Evolutionary conservation across 2,797 vertebrate genomes (phyloP).

Genomic region (Margarornis squamiger): DNA sequence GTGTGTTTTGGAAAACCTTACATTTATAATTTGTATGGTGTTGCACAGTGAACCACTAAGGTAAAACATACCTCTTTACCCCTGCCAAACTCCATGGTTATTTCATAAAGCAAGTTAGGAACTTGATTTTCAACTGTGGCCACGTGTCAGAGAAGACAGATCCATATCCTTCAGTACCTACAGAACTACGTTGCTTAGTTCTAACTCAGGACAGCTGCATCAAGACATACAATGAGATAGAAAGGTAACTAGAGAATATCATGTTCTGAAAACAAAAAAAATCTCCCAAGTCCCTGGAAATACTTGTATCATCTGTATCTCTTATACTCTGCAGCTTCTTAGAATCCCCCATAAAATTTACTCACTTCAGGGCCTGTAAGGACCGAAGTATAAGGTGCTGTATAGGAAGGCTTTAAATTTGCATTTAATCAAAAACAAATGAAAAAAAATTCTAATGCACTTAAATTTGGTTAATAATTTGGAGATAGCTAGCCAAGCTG

Average conservation of each 20-base stretch:
- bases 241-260: background rate
- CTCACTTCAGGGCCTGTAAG: background rate
- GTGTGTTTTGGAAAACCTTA: background rate
- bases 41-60: background rate
- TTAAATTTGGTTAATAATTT: background rate
- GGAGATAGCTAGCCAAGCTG: background rate
- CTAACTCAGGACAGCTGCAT: background rate
- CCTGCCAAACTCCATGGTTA: background rate
- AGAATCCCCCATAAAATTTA: background rate
- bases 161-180: background rate
- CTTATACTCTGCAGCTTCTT: background rate
- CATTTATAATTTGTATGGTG: background rate
- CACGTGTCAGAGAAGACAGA: background rate
- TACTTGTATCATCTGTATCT: background rate
- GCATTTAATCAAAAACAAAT: background rate
- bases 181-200: background rate
- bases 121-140: background rate
- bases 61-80: background rate
- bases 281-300: background rate
- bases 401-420: background rate
- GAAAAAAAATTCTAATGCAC: background rate
- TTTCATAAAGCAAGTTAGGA: background rate
- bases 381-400: background rate
- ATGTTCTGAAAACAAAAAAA: background rate
- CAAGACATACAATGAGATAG: background rate